Conservation (phyloP, 2,888 invertebrate species). For the Agrochola circellaris region DNA sequence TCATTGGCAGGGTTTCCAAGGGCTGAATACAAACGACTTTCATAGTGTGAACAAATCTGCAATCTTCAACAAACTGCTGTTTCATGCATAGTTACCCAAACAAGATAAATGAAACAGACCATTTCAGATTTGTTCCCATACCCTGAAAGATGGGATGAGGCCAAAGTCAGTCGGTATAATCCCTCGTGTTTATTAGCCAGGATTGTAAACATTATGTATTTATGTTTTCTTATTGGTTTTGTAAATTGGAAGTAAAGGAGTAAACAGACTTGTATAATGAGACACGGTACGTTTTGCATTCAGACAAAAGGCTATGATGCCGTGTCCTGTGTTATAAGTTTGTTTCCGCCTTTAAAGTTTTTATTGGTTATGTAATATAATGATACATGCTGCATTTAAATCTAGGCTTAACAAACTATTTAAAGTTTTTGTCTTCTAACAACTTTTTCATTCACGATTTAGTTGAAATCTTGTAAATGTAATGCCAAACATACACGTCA, state of each 20-base stretch:
- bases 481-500: constrained; percentile 63
- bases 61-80: too few relatives aligned
- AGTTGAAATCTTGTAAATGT: constrained; percentile 57
- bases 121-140: not conserved
- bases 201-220: not conserved
- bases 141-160: constrained; percentile 12
- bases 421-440: constrained; percentile 56
- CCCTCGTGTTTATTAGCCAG: not conserved
- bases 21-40: not conserved
- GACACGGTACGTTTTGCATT: not conserved
- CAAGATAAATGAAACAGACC: not conserved
- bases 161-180: constrained; percentile 6
- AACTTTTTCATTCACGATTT: constrained; percentile 47
- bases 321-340: not conserved
- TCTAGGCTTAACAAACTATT: constrained; percentile 47
- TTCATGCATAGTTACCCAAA: too few relatives aligned
- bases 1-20: not conserved
- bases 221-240: constrained; percentile 8
- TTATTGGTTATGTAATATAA: constrained; percentile 28
- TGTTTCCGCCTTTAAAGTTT: constrained; percentile 6
- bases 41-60: not conserved
- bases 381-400: constrained; percentile 64
- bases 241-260: not conserved
- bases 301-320: not conserved
- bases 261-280: not conserved